phyloP scores from a whole-genome alignment of 2,888 invertebrate genomes.

The Smittia sp. region DNA sequence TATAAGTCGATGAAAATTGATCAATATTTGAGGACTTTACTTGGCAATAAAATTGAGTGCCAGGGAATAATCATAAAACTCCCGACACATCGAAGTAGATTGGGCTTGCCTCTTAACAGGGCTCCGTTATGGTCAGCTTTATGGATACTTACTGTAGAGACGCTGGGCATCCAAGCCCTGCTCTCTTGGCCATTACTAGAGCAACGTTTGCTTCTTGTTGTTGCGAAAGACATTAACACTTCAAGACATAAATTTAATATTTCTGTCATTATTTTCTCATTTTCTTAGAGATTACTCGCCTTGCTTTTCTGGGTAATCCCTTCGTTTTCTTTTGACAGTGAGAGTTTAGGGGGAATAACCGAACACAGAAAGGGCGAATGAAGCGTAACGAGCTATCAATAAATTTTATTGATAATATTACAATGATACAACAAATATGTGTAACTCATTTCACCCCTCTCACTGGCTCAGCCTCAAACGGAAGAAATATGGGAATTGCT shows the following conservation, averaged over 20 bases:
- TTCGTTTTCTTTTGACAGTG: not conserved
- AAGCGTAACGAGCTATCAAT: constrained; percentile 31
- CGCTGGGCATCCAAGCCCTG: too few species aligned
- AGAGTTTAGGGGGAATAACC: not conserved
- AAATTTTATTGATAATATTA: constrained; percentile 32
- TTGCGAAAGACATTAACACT: constrained; percentile 11
- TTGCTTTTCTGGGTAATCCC: not conserved
- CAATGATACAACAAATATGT: constrained; percentile 29
- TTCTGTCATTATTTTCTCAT: constrained; percentile 3
- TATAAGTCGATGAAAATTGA: constrained; percentile 36
- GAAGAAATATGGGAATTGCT: too few species aligned
- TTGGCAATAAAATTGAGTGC: constrained; percentile 27
- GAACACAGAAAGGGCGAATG: not conserved
- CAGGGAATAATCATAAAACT: not conserved
- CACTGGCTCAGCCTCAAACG: too few species aligned
- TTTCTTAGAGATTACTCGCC: not conserved
- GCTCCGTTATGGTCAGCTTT: too few species aligned
- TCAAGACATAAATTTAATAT: not conserved
- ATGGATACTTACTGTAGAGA: too few species aligned
- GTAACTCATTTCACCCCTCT: too few species aligned
- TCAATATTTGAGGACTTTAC: constrained; percentile 21
- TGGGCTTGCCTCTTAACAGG: too few species aligned
- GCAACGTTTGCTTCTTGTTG: too few species aligned
- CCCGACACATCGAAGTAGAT: not conserved
- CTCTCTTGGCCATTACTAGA: too few species aligned